Base-by-base conservation (phyloP, 2,113 vertebrate genomes). In the Microcebus jonahi region DNA sequence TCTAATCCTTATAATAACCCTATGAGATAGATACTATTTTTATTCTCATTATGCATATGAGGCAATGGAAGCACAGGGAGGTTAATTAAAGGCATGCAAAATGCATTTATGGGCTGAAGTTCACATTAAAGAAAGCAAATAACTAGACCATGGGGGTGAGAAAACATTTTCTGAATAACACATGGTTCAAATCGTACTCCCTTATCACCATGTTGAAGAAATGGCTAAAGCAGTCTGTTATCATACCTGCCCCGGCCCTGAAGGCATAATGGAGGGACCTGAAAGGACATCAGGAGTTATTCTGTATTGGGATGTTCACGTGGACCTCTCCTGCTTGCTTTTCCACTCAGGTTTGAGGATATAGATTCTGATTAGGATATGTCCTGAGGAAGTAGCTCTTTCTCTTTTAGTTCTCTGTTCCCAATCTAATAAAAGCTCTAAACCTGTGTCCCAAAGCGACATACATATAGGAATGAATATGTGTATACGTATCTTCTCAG, bases 161-260 rank as follows among this genome's bases (percentile, higher is more conserved):
- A 95, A 95, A 96, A 70, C 76, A 79, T 84, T 95, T 95, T 87
- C 92, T 63, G 61, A 79, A 92, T n/a, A 95, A 85, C 18, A 36
- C 12, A 82, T 13, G 53, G 23, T 84, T 42, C 80, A n/a, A 86
- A 36, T 94, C 21, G 68, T 70, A 87, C 31, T 39, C 55, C 48
- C 83, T 75, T 48, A 68, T 65, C 34, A 86, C 25, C 25, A 70
- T 18, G n/a, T 53, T 83, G 23, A 93, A 79, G 90, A 94, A 89
- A 77, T 20, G 42, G 34, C 42, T 61, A 63, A 61, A 9, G 23
- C 39, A 36, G 34, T 65, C 80, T 95, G 59, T 53, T 57, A 12
- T 13, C 50, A 50, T 0, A 55, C 17, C 13, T 55, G 81, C 23
- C 42, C 4, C 23, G 17, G 48, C 23, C 80, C 45, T 6, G 18